A percentile compares a stretch with the other conserved stretches of the same genome.
These are phyloP conservation scores for Antechinus stuartii DNA, from an alignment of 2,113 vertebrate species.

Conservation along the genomic window DNA sequence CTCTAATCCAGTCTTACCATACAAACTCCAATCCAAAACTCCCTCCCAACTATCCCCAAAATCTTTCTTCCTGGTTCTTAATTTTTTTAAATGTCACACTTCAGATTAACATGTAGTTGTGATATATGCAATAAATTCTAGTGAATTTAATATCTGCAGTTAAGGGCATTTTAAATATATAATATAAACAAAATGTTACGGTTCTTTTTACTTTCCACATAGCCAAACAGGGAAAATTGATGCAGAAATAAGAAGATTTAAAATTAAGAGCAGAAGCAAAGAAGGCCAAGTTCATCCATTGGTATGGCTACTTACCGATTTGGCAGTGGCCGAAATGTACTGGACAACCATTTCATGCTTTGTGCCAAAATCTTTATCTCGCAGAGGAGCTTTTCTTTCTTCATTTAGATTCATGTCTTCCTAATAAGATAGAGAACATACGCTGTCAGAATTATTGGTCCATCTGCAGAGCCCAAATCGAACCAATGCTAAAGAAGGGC, in stretches of 20 bases:
- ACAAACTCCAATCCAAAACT: constrained; percentile 57
- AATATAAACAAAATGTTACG: constrained; percentile 42
- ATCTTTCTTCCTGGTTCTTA: constrained; percentile 50
- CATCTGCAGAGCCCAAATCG: background rate
- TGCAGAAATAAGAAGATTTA: constrained; percentile 48
- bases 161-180: constrained; percentile 67
- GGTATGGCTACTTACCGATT: constrained; percentile 93
- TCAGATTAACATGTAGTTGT: constrained; percentile 62
- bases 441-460: constrained; percentile 10
- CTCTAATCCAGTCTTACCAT: constrained; percentile 12
- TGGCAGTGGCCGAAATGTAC: constrained; percentile 97
- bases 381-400: constrained; percentile 94
- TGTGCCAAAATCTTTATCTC: constrained; percentile 94
- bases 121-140: constrained; percentile 67
- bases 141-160: constrained; percentile 69
- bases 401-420: constrained; percentile 99
- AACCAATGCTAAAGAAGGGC: background rate
- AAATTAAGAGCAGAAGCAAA: constrained; percentile 47
- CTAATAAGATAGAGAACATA: constrained; percentile 81
- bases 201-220: constrained; percentile 47
- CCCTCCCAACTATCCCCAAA: constrained; percentile 60
- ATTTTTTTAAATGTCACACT: constrained; percentile 66
- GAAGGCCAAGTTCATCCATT: constrained; percentile 78
- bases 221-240: constrained; percentile 57
- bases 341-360: constrained; percentile 99